Evolutionary conservation across 92 coral and sea anemone species (phyloP).

Genomic region (Palythoa caribaeorum): DNA sequence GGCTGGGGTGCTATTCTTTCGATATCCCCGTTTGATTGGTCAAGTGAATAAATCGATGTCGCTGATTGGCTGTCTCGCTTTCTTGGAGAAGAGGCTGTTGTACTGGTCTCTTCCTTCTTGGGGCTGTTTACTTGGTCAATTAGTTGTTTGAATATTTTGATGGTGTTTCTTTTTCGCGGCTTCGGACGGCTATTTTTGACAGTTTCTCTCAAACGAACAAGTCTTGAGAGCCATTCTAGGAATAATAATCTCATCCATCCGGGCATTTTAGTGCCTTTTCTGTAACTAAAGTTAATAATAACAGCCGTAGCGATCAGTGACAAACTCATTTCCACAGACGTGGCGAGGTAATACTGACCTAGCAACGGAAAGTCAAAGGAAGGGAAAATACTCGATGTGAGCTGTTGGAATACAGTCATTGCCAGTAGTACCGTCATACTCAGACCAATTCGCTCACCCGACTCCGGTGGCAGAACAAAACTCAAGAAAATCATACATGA

Average conservation of each 20-base stretch:
- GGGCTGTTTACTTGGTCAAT: neutral
- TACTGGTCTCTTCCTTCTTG: slow-evolving; percentile 6
- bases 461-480: slow-evolving; percentile 82
- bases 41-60: neutral
- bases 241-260: slow-evolving; percentile 66
- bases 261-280: slow-evolving; percentile 77
- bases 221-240: slow-evolving; percentile 69
- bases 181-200: slow-evolving; percentile 75
- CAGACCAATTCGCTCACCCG: slow-evolving; percentile 82
- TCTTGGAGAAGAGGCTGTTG: neutral
- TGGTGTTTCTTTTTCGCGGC: neutral
- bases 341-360: slow-evolving; percentile 87
- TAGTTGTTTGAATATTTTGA: slow-evolving; percentile 2
- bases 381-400: slow-evolving; percentile 82
- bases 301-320: slow-evolving; percentile 78
- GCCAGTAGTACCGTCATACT: slow-evolving; percentile 85
- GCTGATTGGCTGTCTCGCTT: neutral
- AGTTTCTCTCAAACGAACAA: slow-evolving; percentile 65
- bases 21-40: neutral
- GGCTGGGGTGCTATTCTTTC: neutral
- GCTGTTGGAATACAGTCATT: slow-evolving; percentile 90
- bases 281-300: slow-evolving; percentile 73
- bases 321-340: slow-evolving; percentile 75
- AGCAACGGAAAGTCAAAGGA: slow-evolving; percentile 83
- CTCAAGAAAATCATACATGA: slow-evolving; percentile 85